Conservation (phyloP, 2,888 invertebrate genomes). For the Apotomis betuletana region DNA sequence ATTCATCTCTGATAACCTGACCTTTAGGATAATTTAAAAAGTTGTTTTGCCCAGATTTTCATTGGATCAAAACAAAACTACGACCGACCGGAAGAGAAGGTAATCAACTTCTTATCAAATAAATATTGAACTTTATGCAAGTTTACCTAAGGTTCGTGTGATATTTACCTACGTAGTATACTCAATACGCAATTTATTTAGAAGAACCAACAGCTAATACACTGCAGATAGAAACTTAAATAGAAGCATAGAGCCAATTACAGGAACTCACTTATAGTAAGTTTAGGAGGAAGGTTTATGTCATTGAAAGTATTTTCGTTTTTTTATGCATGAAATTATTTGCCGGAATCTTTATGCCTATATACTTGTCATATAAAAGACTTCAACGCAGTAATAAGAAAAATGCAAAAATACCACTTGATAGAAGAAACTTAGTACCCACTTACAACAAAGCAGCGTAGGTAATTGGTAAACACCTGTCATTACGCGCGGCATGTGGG, state of each 20-base stretch:
- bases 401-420: background rate
- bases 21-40: conserved; percentile 22
- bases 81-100: conserved; percentile 14
- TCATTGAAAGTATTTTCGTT: no score
- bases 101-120: conserved; percentile 15
- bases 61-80: conserved; percentile 12
- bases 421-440: no score
- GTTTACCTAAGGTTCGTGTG: no score
- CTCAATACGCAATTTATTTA: no score
- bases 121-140: background rate
- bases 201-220: no score
- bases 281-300: no score
- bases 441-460: background rate
- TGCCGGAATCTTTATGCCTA: no score
- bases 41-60: conserved; percentile 5
- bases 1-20: conserved; percentile 17
- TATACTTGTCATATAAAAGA: background rate
- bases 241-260: no score
- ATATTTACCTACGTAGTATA: no score
- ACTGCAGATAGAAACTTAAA: no score
- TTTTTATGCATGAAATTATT: no score
- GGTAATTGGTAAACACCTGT: conserved; percentile 11
- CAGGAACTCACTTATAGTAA: no score
- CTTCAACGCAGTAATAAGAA: conserved; percentile 19
- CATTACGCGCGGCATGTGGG: conserved; percentile 4